Percentiles rank a stretch among this genome's conserved stretches.
These are phyloP conservation scores for Cylas formicarius DNA, from an alignment of 1,140 invertebrate species.

Conservation along the genomic window DNA sequence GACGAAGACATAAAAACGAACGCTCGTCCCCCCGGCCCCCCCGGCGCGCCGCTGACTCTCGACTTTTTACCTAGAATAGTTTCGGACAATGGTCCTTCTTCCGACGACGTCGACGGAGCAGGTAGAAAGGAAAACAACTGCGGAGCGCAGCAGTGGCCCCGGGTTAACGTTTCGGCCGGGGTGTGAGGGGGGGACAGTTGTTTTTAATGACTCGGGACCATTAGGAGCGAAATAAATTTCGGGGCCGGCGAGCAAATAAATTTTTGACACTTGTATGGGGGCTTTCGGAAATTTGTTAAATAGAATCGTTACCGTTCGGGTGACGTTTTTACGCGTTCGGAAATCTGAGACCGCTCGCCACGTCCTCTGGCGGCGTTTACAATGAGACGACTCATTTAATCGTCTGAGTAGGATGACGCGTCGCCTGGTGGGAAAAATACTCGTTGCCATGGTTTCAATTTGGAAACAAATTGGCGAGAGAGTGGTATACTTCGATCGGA, in stretches of 20 bases:
- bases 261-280: slow-evolving; percentile 19
- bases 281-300: slow-evolving; percentile 19
- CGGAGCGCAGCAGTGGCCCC: too few relatives aligned
- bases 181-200: background rate
- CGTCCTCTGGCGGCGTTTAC: too few relatives aligned
- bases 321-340: slow-evolving; percentile 10
- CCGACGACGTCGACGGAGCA: background rate
- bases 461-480: too few relatives aligned
- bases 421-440: too few relatives aligned
- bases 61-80: slow-evolving; percentile 1
- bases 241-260: slow-evolving; percentile 9
- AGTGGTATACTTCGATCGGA: too few relatives aligned
- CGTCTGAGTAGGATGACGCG: too few relatives aligned
- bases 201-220: slow-evolving; percentile 7
- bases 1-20: background rate
- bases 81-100: slow-evolving; percentile 6
- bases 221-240: slow-evolving; percentile 17
- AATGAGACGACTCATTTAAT: too few relatives aligned
- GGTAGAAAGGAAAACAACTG: too few relatives aligned
- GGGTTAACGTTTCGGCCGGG: too few relatives aligned
- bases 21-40: background rate
- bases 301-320: slow-evolving; percentile 19
- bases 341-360: slow-evolving; percentile 7
- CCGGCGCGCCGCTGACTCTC: background rate
- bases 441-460: too few relatives aligned